Percentiles rank a stretch among this genome's conserved stretches.
These are phyloP conservation scores for Carassius carassius DNA, from an alignment of 2,113 vertebrate species.

Conservation along the genomic window DNA sequence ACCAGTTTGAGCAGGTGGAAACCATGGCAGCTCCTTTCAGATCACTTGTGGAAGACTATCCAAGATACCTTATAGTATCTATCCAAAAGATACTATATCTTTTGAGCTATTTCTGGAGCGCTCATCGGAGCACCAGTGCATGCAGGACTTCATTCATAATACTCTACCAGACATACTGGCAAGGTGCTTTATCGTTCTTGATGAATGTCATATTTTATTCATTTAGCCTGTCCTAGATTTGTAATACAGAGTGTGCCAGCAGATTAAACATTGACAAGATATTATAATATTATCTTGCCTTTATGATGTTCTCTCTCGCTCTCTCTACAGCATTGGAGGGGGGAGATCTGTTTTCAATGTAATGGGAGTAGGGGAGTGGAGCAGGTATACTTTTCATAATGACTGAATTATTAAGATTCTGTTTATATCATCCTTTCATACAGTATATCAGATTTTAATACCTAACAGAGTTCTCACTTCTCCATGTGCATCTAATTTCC, in stretches of 20 bases:
- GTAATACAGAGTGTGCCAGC: conserved; percentile 15
- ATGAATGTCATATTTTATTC: conserved; percentile 18
- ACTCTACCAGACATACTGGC: conserved; percentile 74
- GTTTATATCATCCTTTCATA: conserved; percentile 4
- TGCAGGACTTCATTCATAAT: conserved; percentile 80
- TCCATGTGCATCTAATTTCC: conserved; percentile 25
- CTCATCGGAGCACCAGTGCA: conserved; percentile 85
- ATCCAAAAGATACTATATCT: too few species aligned
- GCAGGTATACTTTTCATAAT: conserved; percentile 68
- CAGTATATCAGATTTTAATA: background rate
- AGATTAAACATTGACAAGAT: conserved; percentile 30
- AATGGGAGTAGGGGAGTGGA: conserved; percentile 86
- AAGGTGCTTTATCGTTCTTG: conserved; percentile 64
- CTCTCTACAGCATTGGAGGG: conserved; percentile 71
- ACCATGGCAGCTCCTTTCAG: conserved; percentile 71
- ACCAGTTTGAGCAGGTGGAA: conserved; percentile 49
- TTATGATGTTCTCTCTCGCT: background rate
- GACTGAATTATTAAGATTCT: background rate
- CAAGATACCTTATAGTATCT: conserved; percentile 77
- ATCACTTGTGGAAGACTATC: conserved; percentile 72
- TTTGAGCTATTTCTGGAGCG: conserved; percentile 83
- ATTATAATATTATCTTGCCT: conserved; percentile 25
- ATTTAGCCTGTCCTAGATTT: conserved; percentile 8
- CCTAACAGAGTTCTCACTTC: conserved; percentile 4
- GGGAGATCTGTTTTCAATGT: conserved; percentile 77